Evolutionary conservation across 2,113 vertebrate genomes (phyloP), one percentile per base, ranked within the genome.

Genomic region (Scomber colias): DNA sequence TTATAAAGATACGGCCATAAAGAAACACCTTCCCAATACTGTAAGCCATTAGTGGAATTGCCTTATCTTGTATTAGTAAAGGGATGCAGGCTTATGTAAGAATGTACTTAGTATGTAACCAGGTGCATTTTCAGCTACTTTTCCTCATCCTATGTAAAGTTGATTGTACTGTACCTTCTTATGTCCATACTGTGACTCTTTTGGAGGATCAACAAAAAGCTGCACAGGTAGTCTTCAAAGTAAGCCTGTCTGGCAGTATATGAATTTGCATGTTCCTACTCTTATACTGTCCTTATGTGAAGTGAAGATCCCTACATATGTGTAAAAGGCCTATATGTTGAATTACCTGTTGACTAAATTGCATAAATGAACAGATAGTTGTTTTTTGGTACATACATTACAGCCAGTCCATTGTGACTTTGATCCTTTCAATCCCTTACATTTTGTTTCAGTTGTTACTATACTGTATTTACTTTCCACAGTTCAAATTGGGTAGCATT

Each of bases 341-440:
- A 66, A 53, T 71, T 17, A 44, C 13, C 0, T 40, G 35, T 7
- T 40, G 6, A 40, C 9, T 7, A 9, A 56, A 15, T 54, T 24
- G 24, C n/a, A 48, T 59, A 16, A 62, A 55, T 16, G n/a, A 15
- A 40, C 35, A 27, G 11, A 2, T 8, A 9, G 14, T 16, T 27
- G 2, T 19, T 72, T 51, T 35, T 51, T 35, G 4, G 50, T 40
- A 53, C 9, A 31, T 60, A 14, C 31, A 63, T 63, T 10, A 76
- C 5, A 10, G 61, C 24, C 44, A 27, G 13, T 14, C 7, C 15
- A 15, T 72, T 83, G 62, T 57, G 31, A 77, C 53, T 24, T 44
- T 24, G 14, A 24, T 24, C 14, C 17, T 54, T 14, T 59, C 17
- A 65, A 68, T 3, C 63, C 63, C 24, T 60, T 7, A 3, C 2